phyloP scores from a whole-genome alignment of 2,113 vertebrate genomes.

The Ahaetulla prasina region DNA sequence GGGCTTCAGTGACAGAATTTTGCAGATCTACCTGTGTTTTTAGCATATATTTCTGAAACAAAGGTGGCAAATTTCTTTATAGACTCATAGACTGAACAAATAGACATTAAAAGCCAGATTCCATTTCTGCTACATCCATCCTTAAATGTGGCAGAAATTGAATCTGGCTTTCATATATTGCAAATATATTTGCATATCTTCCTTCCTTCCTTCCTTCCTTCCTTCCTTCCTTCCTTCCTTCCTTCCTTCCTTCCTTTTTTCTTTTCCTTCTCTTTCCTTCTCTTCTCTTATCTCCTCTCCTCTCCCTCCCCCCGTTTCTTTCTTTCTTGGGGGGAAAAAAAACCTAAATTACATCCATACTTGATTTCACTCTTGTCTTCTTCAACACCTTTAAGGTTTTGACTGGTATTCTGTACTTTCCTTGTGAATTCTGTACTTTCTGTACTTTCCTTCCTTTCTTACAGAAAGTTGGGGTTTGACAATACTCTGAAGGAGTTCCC shows the following conservation, averaged over 20 bases:
- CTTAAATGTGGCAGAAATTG: no score
- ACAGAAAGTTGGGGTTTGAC: neutral
- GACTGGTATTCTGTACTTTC: neutral
- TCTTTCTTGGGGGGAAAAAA: no score
- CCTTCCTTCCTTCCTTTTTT: no score
- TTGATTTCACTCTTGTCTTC: neutral
- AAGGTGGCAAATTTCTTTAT: neutral
- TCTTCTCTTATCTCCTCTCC: no score
- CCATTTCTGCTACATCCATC: neutral
- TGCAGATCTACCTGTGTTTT: neutral
- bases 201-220: no score
- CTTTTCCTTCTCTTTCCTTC: no score
- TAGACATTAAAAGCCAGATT: neutral
- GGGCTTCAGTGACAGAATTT: neutral
- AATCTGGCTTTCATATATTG: no score
- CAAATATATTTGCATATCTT: no score
- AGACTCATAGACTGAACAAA: neutral
- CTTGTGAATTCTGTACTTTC: no score
- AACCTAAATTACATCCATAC: neutral
- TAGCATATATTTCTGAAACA: neutral
- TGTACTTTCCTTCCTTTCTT: neutral
- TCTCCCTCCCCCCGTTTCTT: no score
- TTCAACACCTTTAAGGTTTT: neutral
- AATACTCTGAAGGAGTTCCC: neutral
- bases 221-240: no score